phyloP scores from a whole-genome alignment of 1,140 invertebrate species.

The Oscheius sp. region DNA sequence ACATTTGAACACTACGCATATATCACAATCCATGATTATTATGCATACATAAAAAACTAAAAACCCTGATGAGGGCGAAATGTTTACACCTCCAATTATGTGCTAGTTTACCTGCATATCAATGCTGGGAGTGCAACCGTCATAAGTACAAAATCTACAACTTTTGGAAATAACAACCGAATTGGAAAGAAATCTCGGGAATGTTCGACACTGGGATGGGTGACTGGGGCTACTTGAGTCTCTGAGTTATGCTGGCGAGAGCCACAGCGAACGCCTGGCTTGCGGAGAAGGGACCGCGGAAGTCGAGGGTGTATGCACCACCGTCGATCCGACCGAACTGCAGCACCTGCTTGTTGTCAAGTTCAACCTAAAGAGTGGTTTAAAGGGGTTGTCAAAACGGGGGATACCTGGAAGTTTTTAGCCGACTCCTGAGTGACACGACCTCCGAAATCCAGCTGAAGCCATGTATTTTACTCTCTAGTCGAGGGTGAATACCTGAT shows the following conservation, averaged over 20 bases:
- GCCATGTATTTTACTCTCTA: not conserved
- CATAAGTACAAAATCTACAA: no score
- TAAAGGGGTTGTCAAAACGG: not conserved
- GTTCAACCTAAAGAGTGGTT: constrained; percentile 73
- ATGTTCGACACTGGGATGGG: not conserved
- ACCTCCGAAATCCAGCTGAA: constrained; percentile 92
- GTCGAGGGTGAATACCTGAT: constrained; percentile 66
- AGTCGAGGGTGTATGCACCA: constrained; percentile 96
- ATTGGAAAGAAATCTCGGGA: not conserved
- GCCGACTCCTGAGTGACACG: constrained; percentile 97
- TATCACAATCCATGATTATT: no score
- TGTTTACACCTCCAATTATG: no score
- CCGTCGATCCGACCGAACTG: constrained; percentile 97
- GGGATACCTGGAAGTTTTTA: constrained; percentile 84
- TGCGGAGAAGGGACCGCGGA: constrained; percentile 96
- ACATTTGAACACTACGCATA: no score
- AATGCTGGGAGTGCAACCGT: no score
- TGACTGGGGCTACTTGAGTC: constrained; percentile 75
- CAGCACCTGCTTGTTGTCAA: constrained; percentile 95
- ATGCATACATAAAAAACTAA: no score
- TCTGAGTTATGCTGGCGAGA: constrained; percentile 94
- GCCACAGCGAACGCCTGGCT: constrained; percentile 97
- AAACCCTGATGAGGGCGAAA: no score
- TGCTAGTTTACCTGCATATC: no score
- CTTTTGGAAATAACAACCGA: not conserved